These are phyloP conservation scores for Xiphorhynchus erythropygius DNA, from an alignment of 2,797 vertebrate genomes.

Conservation along the genomic window DNA sequence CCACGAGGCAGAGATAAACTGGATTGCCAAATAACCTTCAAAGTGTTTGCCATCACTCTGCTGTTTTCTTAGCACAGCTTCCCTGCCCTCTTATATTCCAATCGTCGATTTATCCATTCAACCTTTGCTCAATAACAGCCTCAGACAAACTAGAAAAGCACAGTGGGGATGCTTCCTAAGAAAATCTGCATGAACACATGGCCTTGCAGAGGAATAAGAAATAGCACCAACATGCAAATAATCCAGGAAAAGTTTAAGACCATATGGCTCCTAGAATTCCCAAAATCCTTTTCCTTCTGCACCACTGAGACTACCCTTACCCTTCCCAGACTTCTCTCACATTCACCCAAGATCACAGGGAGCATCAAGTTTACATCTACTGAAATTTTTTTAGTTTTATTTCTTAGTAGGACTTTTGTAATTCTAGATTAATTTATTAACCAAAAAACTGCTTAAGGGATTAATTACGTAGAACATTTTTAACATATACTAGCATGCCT, in stretches of 20 bases:
- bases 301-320: background rate
- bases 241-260: background rate
- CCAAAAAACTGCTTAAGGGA: background rate
- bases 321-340: background rate
- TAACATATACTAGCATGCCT: background rate
- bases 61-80: background rate
- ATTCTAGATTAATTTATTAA: background rate
- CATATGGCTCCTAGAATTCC: background rate
- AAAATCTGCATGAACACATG: background rate
- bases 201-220: background rate
- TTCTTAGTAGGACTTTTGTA: background rate
- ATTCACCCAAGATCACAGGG: background rate
- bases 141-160: background rate
- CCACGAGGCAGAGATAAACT: background rate
- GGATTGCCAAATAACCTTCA: background rate
- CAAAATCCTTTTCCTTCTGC: background rate
- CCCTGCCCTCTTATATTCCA: background rate
- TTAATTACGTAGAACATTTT: background rate
- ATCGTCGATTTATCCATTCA: background rate
- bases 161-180: background rate
- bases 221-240: background rate
- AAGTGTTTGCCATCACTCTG: background rate
- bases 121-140: background rate
- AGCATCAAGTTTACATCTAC: background rate
- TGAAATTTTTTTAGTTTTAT: background rate